Evolutionary conservation across 2,113 vertebrate species (phyloP).

Genomic region (Gadus macrocephalus): DNA sequence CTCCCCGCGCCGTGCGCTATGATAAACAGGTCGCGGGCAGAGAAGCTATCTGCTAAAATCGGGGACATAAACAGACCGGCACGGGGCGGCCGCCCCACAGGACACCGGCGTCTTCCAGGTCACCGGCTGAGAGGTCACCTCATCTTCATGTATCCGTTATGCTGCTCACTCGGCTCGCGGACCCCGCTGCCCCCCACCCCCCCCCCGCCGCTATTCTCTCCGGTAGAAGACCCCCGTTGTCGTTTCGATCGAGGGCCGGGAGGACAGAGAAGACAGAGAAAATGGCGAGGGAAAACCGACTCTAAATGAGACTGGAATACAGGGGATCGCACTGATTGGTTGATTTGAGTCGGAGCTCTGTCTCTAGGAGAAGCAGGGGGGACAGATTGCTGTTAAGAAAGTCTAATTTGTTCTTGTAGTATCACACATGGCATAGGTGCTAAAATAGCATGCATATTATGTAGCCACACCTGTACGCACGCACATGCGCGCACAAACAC

Average conservation of each 20-base stretch:
- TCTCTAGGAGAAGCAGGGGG: too few species aligned
- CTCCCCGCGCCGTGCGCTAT: constrained; percentile 45
- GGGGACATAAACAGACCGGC: constrained; percentile 43
- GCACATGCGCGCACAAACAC: constrained; percentile 4
- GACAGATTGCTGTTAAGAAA: too few species aligned
- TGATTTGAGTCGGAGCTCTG: too few species aligned
- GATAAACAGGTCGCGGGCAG: constrained; percentile 55
- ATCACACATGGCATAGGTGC: neutral
- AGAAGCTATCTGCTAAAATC: constrained; percentile 36
- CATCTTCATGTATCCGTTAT: constrained; percentile 16
- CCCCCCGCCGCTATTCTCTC: too few species aligned
- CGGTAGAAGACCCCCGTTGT: too few species aligned
- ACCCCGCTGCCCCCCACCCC: too few species aligned
- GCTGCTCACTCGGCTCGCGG: too few species aligned
- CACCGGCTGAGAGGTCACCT: constrained; percentile 47
- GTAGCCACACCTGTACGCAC: constrained; percentile 5
- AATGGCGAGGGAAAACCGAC: too few species aligned
- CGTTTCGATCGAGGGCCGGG: too few species aligned
- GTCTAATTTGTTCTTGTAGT: neutral
- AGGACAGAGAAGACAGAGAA: too few species aligned
- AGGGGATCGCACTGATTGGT: too few species aligned
- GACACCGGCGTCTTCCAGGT: constrained; percentile 21
- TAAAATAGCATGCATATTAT: neutral
- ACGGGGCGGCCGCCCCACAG: neutral
- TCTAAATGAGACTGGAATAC: too few species aligned